A percentile compares a stretch with the other conserved stretches of the same genome.
These are phyloP conservation scores for Calephelis perditalis DNA, from an alignment of 2,888 invertebrate species.

Conservation along the genomic window DNA sequence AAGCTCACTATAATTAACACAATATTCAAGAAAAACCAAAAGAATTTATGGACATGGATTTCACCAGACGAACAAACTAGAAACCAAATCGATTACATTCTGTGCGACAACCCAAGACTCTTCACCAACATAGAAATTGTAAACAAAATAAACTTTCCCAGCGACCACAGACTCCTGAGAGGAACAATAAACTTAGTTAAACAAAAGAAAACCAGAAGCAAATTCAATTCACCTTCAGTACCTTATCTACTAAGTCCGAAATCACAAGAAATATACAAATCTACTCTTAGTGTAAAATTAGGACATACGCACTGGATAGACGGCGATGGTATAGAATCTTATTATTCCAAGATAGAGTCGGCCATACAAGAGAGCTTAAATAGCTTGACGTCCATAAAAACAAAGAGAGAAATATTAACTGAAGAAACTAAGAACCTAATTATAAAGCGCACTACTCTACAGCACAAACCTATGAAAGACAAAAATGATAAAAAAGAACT, in stretches of 20 bases:
- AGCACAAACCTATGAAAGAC: not conserved
- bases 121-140: conserved; percentile 16
- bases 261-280: conserved; percentile 14
- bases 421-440: conserved; percentile 15
- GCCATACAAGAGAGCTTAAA: conserved; percentile 16
- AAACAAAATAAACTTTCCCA: conserved; percentile 10
- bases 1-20: conserved; percentile 11
- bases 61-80: conserved; percentile 20
- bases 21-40: conserved; percentile 16
- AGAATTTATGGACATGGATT: conserved; percentile 26
- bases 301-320: not conserved
- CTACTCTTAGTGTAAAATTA: conserved; percentile 7
- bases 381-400: not conserved
- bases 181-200: not conserved
- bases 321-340: conserved; percentile 13
- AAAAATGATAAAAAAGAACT: conserved; percentile 14
- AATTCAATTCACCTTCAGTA: conserved; percentile 9
- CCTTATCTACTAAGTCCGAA: not conserved
- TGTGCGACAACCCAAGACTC: conserved; percentile 19
- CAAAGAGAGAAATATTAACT: conserved; percentile 9
- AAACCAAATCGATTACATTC: conserved; percentile 28
- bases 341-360: conserved; percentile 16
- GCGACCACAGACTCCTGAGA: conserved; percentile 23
- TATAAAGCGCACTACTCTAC: conserved; percentile 8
- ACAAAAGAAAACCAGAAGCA: conserved; percentile 18